These are phyloP conservation scores for Herminia tarsipennalis DNA, from an alignment of 2,888 invertebrate genomes.

Conservation along the genomic window DNA sequence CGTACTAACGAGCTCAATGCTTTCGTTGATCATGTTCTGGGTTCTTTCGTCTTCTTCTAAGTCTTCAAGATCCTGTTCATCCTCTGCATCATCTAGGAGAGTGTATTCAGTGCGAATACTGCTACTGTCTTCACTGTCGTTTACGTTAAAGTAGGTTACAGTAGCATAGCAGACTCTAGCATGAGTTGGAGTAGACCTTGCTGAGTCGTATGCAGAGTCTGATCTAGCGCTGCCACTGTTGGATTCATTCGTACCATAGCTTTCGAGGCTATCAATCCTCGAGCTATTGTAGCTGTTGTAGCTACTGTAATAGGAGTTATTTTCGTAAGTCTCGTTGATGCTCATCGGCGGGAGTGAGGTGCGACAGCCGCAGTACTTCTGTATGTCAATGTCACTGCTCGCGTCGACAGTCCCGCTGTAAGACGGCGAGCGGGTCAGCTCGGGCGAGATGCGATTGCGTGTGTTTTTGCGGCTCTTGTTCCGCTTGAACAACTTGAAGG, in stretches of 20 bases:
- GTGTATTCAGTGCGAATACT: constrained; percentile 80
- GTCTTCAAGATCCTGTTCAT: constrained; percentile 48
- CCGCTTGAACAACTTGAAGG: constrained; percentile 79
- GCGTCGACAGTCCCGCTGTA: constrained; percentile 79
- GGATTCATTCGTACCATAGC: constrained; percentile 61
- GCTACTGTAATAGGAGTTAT: constrained; percentile 63
- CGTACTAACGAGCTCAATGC: constrained; percentile 74
- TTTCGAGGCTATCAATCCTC: constrained; percentile 63
- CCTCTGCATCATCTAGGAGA: constrained; percentile 68
- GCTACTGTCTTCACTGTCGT: constrained; percentile 78
- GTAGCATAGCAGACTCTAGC: constrained; percentile 73
- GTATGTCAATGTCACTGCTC: constrained; percentile 71
- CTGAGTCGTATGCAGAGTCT: constrained; percentile 79
- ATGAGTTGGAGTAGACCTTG: constrained; percentile 68
- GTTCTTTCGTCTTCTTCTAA: constrained; percentile 65
- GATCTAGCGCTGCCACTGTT: constrained; percentile 54
- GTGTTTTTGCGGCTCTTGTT: constrained; percentile 66
- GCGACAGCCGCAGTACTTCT: constrained; percentile 75
- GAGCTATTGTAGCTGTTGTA: constrained; percentile 72
- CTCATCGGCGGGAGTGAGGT: constrained; percentile 62
- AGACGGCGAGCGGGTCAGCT: constrained; percentile 67
- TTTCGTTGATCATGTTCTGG: constrained; percentile 79
- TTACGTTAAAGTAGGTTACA: constrained; percentile 77
- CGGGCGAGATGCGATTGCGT: constrained; percentile 74
- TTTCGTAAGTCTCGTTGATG: constrained; percentile 63